These are phyloP conservation scores for Myotis lucifugus DNA, from an alignment of 2,113 vertebrate species.

Conservation along the genomic window DNA sequence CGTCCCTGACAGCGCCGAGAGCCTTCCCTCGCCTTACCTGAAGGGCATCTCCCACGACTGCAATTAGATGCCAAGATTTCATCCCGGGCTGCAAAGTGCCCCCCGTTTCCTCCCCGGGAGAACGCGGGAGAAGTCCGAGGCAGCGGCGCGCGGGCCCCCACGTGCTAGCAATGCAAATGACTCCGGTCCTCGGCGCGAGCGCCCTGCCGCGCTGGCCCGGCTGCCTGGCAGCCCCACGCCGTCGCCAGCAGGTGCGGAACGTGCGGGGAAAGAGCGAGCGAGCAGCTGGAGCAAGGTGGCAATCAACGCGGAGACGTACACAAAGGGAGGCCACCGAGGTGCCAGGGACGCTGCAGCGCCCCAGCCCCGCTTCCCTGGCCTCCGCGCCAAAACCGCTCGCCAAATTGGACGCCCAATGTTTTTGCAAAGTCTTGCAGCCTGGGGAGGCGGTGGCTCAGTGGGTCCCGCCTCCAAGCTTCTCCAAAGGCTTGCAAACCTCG, in stretches of 20 bases:
- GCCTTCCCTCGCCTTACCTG: constrained; percentile 84
- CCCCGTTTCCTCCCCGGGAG: constrained; percentile 76
- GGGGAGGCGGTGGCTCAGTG: background rate
- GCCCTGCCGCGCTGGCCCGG: constrained; percentile 57
- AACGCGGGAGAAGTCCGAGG: constrained; percentile 73
- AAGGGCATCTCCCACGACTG: constrained; percentile 89
- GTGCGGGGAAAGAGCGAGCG: background rate
- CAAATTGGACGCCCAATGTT: background rate
- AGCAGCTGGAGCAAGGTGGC: background rate
- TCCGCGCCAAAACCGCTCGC: background rate
- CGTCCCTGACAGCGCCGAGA: constrained; percentile 54
- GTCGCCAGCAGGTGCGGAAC: constrained; percentile 69
- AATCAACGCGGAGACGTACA: background rate
- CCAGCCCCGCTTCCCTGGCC: background rate
- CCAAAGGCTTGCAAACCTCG: background rate
- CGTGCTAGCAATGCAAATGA: constrained; percentile 87
- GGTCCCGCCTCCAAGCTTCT: background rate
- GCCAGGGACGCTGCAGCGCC: background rate
- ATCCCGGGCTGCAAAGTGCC: constrained; percentile 83
- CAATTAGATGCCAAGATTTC: constrained; percentile 89
- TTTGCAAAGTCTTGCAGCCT: constrained; percentile 42
- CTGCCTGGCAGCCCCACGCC: constrained; percentile 54
- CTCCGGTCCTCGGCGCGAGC: constrained; percentile 74
- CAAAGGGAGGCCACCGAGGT: background rate
- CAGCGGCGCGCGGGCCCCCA: constrained; percentile 80